Base-by-base conservation (phyloP, 2,888 invertebrate genomes). In the Mythimna lalbum region DNA sequence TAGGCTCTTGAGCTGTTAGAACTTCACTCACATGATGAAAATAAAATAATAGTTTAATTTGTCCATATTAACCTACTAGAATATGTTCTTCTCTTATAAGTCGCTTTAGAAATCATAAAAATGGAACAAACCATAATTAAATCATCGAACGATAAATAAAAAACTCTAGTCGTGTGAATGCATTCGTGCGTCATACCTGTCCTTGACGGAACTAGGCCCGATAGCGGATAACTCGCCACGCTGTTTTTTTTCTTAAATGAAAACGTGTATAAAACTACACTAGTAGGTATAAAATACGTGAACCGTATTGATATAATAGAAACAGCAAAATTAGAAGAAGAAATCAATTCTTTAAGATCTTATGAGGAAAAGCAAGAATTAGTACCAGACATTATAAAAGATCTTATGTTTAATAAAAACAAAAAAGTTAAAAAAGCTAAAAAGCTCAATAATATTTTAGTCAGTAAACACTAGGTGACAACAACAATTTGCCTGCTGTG, bases 171-270 rank as follows among this genome's bases (percentile, higher is more conserved):
- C 52, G 63, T 69, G 65, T 63, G 76, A 73, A 53, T 66, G 69
- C 73, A 66, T 47, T 33, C 70, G 78, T 80, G 80, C 80, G 82
- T 81, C 80, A 80, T 61, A 9, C 27, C 7, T 61, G 79, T 57
- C 78, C 82, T 81, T 81, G 80, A 62, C 23, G n/a, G 23, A 59
- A 55, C 69, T 65, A 63, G 50, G 19, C 23, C 27, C 17, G 63
- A 63, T 78, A 67, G 21, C 31, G n/a, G 55, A 33, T 33, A 55
- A 57, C 49, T 49, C 1, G 19, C 21, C 60, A 4, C 1, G 50
- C 12, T 39, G 4, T 53, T 47, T 19, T 17, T 43, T 55, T 49
- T 49, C 49, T 43, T 39, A 12, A 3, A 33, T 6, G 23, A 60
- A 52, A 36, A 23, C 19, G 4, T 6, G 10, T 19, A 4, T 47